phyloP scores from a whole-genome alignment of 2,113 vertebrate genomes.

The Erinaceus europaeus region DNA sequence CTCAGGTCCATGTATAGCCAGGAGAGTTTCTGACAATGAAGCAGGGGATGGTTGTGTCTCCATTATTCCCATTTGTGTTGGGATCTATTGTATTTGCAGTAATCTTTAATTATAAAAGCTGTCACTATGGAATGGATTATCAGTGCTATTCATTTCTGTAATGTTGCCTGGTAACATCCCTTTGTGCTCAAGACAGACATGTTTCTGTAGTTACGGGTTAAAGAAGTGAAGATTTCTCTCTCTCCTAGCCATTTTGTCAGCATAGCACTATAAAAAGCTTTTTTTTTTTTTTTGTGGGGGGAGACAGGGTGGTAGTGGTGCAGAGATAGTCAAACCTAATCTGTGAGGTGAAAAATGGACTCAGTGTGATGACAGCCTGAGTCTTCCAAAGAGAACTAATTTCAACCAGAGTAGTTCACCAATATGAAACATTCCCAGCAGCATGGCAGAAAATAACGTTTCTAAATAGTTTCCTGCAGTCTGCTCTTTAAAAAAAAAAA shows the following conservation, averaged over 20 bases:
- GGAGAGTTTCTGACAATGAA: not conserved
- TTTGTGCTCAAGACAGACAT: conserved; percentile 61
- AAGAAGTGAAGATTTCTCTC: conserved; percentile 33
- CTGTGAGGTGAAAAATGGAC: not conserved
- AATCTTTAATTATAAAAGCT: conserved; percentile 81
- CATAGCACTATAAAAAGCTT: not conserved
- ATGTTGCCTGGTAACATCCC: conserved; percentile 81
- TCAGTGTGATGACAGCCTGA: not conserved
- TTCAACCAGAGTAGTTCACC: not conserved
- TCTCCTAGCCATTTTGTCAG: conserved; percentile 10
- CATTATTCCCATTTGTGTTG: conserved; percentile 66
- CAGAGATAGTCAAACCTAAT: not conserved
- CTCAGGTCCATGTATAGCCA: not conserved
- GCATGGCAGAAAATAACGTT: not conserved
- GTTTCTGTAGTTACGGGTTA: conserved; percentile 53
- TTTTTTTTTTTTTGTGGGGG: too few relatives aligned
- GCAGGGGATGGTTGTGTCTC: not conserved
- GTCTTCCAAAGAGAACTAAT: conserved; percentile 15
- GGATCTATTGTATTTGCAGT: conserved; percentile 78
- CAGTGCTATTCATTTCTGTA: conserved; percentile 61
- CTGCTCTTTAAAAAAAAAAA: fast-evolving
- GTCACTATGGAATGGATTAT: conserved; percentile 78
- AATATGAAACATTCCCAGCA: not conserved
- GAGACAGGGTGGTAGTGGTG: too few relatives aligned
- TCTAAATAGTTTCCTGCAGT: not conserved